Conservation (phyloP, 1,140 invertebrate genomes). For the Sipha flava region DNA sequence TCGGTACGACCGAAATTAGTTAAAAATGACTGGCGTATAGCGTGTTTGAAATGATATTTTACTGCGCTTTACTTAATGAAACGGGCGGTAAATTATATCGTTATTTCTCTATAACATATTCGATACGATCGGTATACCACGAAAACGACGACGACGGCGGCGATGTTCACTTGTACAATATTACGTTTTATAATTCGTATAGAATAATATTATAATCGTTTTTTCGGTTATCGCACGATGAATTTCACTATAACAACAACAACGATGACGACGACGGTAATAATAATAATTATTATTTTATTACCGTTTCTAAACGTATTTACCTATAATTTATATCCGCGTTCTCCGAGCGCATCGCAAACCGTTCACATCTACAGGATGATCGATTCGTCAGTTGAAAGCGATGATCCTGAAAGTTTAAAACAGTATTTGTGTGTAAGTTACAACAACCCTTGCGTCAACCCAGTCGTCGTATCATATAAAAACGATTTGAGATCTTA, state of each 20-base stretch:
- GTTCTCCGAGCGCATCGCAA: too few species aligned
- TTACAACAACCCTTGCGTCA: too few species aligned
- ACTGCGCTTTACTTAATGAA: background rate
- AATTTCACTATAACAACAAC: background rate
- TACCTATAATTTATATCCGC: too few species aligned
- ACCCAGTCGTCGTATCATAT: too few species aligned
- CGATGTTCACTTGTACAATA: background rate
- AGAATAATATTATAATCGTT: background rate
- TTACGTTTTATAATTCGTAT: background rate
- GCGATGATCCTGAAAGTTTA: too few species aligned
- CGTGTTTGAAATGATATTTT: background rate
- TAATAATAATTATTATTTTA: constrained; percentile 11
- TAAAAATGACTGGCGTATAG: background rate
- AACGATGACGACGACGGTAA: background rate
- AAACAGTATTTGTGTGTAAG: too few species aligned
- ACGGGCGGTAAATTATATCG: background rate
- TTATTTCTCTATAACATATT: background rate
- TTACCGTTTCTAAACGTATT: background rate
- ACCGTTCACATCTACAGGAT: too few species aligned
- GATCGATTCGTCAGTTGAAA: too few species aligned
- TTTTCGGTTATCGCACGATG: background rate
- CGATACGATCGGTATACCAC: background rate
- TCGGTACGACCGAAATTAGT: background rate
- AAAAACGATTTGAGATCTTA: too few species aligned
- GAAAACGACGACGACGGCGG: background rate